phyloP scores from a whole-genome alignment of 2,113 vertebrate species.

The Progne subis region DNA sequence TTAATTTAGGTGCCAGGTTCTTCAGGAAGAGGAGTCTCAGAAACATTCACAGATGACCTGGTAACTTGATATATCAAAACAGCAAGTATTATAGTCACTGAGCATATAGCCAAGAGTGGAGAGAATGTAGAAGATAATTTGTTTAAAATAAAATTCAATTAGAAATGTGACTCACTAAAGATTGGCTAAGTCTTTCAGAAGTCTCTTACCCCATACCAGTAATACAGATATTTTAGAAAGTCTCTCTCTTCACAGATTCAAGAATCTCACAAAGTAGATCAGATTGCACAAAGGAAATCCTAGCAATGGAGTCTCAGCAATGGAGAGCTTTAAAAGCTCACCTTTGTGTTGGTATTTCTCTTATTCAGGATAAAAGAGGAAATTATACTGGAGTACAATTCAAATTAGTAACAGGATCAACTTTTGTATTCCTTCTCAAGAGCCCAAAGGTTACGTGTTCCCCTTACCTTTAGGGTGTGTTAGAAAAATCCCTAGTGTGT shows the following conservation, averaged over 20 bases:
- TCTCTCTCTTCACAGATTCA: background rate
- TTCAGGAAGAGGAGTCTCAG: background rate
- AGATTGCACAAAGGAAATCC: background rate
- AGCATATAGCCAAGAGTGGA: background rate
- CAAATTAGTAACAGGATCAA: conserved; percentile 15
- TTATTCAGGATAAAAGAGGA: background rate
- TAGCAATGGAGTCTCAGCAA: background rate
- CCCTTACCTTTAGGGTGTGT: background rate
- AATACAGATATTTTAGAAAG: background rate
- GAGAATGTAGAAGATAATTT: background rate
- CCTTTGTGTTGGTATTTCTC: background rate
- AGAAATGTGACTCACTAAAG: background rate
- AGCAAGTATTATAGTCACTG: background rate
- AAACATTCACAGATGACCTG: background rate
- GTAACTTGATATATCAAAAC: background rate
- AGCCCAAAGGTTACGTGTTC: background rate
- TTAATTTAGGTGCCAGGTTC: background rate
- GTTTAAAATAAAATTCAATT: background rate
- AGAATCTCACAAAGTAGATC: background rate
- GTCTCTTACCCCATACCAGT: background rate
- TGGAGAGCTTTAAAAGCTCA: background rate
- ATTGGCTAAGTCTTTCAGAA: background rate
- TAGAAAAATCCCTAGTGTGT: background rate
- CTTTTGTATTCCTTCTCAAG: background rate
- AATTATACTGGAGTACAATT: background rate